These are phyloP conservation scores for Crioceris asparagi DNA, from an alignment of 2,888 invertebrate species.

Conservation along the genomic window DNA sequence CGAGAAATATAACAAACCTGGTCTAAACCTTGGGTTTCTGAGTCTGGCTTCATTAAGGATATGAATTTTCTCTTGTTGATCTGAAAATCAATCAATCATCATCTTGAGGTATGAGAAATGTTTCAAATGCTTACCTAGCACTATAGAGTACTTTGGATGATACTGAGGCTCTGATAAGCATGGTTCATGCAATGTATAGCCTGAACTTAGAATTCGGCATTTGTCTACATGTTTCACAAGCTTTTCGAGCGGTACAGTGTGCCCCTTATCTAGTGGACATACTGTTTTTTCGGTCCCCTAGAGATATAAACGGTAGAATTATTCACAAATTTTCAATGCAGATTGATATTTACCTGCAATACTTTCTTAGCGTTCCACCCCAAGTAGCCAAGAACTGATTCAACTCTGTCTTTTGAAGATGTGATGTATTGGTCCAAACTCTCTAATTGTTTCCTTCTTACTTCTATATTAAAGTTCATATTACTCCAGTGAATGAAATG, in stretches of 20 bases:
- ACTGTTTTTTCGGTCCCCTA: constrained; percentile 31
- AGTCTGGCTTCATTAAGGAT: constrained; percentile 26
- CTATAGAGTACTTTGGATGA: constrained; percentile 26
- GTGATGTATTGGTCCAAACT: constrained; percentile 35
- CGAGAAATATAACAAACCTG: constrained; percentile 28
- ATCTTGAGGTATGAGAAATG: constrained; percentile 2
- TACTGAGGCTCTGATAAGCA: constrained; percentile 38
- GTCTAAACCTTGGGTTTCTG: constrained; percentile 26
- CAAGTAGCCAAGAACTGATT: constrained; percentile 30
- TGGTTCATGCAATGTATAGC: constrained; percentile 37
- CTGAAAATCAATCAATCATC: constrained; percentile 30
- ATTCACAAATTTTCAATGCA: constrained; percentile 3
- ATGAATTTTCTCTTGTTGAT: constrained; percentile 37
- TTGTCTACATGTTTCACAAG: constrained; percentile 37
- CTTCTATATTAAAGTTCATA: constrained; percentile 38
- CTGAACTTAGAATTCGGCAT: constrained; percentile 40
- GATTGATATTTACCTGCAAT: constrained; percentile 25
- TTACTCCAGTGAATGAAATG: no score
- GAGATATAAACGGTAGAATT: constrained; percentile 15
- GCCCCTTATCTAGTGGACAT: constrained; percentile 41
- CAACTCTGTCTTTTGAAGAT: constrained; percentile 32
- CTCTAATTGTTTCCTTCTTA: constrained; percentile 35
- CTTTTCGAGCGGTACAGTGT: constrained; percentile 36
- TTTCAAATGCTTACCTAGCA: constrained; percentile 30
- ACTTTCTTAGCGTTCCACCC: constrained; percentile 32